Percentiles rank a stretch among this genome's conserved stretches.
phyloP scores from a whole-genome alignment of 2,113 vertebrate species.

The Calidris pugnax region DNA sequence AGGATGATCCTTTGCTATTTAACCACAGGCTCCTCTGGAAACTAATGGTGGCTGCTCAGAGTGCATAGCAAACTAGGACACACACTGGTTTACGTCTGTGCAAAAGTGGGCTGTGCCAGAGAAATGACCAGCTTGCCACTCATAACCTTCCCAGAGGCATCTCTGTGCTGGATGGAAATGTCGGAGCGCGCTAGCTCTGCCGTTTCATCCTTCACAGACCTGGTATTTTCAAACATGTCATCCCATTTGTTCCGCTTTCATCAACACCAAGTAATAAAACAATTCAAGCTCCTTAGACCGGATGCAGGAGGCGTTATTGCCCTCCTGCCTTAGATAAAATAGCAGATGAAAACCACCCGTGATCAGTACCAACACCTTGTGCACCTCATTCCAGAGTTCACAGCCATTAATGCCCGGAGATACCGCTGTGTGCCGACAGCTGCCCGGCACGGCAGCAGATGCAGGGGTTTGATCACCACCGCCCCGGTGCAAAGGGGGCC shows the following conservation, averaged over 20 bases:
- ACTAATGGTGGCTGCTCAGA: constrained; percentile 12
- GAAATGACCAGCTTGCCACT: constrained; percentile 42
- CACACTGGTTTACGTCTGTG: constrained; percentile 46
- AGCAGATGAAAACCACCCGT: neutral
- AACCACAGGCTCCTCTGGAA: constrained; percentile 22
- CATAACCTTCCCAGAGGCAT: constrained; percentile 67
- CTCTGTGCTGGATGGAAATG: constrained; percentile 51
- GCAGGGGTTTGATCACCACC: neutral
- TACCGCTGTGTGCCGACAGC: neutral
- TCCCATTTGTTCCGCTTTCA: constrained; percentile 68
- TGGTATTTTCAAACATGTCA: constrained; percentile 67
- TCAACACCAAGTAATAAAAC: constrained; percentile 17
- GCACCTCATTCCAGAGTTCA: neutral
- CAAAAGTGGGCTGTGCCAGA: constrained; percentile 52
- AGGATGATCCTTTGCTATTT: constrained; percentile 37
- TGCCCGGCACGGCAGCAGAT: neutral
- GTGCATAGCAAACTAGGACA: constrained; percentile 47
- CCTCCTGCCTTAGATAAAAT: neutral
- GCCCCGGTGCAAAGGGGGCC: rapidly evolving
- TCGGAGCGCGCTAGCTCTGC: neutral
- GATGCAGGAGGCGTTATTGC: neutral
- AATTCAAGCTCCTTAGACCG: neutral
- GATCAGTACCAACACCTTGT: neutral
- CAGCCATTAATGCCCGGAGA: neutral
- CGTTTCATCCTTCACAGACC: constrained; percentile 37